Conservation (phyloP, 1,140 invertebrate genomes). For the Heterodera schachtii region DNA sequence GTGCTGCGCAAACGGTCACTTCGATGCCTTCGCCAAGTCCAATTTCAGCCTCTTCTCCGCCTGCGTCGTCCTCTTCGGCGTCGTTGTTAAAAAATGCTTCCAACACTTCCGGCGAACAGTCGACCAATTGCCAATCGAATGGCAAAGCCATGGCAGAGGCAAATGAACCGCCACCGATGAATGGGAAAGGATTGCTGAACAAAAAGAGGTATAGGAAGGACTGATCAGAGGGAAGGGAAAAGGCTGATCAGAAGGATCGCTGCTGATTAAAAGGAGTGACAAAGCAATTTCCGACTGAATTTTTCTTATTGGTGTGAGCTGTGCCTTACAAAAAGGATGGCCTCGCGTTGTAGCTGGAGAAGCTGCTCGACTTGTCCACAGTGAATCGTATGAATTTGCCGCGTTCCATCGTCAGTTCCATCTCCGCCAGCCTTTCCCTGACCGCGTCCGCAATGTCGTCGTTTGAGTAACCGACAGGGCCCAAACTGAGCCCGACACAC, state of each 20-base stretch:
- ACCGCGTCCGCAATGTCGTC: not conserved
- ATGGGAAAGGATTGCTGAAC: constrained; percentile 4
- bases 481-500: not conserved
- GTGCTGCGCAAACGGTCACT: not conserved
- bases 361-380: not conserved
- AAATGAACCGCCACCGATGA: not conserved
- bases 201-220: too few species aligned
- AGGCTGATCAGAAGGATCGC: too few species aligned
- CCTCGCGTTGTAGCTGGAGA: not conserved
- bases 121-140: not conserved
- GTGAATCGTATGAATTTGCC: not conserved
- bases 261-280: too few species aligned
- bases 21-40: not conserved
- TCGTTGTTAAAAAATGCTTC: constrained; percentile 8
- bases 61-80: not conserved
- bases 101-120: constrained; percentile 1
- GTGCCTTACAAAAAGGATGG: not conserved
- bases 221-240: too few species aligned
- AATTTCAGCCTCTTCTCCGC: not conserved
- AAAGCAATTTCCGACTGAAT: too few species aligned
- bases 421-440: not conserved
- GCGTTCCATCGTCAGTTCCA: not conserved
- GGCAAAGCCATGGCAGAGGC: not conserved
- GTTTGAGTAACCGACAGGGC: constrained; percentile 3
- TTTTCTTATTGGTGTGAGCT: too few species aligned